Conservation (phyloP, 2,888 invertebrate genomes). For the Cryptus viduatorius region DNA sequence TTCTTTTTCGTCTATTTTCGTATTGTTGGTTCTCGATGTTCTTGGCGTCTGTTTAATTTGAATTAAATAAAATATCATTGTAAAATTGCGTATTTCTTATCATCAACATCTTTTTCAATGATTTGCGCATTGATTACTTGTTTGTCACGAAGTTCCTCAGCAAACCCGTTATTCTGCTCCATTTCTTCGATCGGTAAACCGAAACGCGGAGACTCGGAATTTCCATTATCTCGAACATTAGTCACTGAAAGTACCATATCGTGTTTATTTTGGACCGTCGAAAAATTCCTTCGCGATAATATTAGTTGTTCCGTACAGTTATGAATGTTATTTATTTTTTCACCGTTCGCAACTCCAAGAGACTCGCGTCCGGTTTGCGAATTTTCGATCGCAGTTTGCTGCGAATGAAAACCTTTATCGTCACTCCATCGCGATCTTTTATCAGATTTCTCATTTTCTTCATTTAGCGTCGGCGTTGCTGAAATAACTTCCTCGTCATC, state of each 20-base stretch:
- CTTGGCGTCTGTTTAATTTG: not conserved
- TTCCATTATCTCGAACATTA: not conserved
- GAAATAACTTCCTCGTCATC: not conserved
- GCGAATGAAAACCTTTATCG: not conserved
- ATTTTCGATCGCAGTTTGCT: not conserved
- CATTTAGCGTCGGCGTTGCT: not conserved
- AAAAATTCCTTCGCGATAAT: slow-evolving; percentile 3
- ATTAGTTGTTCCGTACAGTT: not conserved
- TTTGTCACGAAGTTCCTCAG: slow-evolving; percentile 6
- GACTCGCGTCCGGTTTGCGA: not conserved
- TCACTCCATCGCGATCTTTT: slow-evolving; percentile 4
- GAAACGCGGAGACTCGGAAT: not conserved
- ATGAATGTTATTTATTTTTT: not conserved
- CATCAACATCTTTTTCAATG: not conserved
- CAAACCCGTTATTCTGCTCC: not conserved
- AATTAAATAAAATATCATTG: not conserved
- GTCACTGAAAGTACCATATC: not conserved
- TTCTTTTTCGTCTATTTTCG: not conserved
- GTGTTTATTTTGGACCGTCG: not conserved
- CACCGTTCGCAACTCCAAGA: not conserved
- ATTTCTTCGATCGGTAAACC: not conserved
- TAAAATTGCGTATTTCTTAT: not conserved
- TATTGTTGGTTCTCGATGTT: not conserved
- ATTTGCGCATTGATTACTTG: not conserved
- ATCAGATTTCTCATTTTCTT: not conserved